Percentiles rank a stretch among this genome's conserved stretches.
phyloP scores from a whole-genome alignment of 2,888 invertebrate species.

The Thereva unica region DNA sequence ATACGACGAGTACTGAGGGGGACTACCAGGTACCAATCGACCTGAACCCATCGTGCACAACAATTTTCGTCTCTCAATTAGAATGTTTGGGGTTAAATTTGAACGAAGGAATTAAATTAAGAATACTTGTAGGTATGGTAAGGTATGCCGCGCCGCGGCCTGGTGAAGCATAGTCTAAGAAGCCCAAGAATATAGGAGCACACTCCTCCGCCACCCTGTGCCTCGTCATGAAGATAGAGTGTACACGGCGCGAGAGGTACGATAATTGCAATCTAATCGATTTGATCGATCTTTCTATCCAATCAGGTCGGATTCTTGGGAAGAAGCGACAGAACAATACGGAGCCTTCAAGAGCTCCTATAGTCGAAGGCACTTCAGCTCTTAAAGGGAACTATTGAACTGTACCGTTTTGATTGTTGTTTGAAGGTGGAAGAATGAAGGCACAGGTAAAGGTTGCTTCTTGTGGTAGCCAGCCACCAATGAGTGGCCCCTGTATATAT shows the following conservation, averaged over 20 bases:
- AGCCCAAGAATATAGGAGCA: background rate
- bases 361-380: background rate
- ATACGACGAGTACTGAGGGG: background rate
- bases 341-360: conserved; percentile 14
- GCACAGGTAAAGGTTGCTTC: conserved; percentile 6
- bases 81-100: conserved; percentile 20
- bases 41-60: conserved; percentile 15
- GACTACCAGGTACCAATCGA: background rate
- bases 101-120: conserved; percentile 1
- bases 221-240: background rate
- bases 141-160: too few species aligned
- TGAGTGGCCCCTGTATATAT: too few species aligned
- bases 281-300: conserved; percentile 24
- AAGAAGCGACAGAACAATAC: conserved; percentile 34
- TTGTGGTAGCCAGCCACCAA: background rate
- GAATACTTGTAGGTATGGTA: background rate
- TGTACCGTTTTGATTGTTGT: conserved; percentile 34
- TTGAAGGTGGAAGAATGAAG: conserved; percentile 23
- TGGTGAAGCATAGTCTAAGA: background rate
- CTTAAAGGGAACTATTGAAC: background rate
- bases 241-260: conserved; percentile 9
- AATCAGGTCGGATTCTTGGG: conserved; percentile 23
- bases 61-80: conserved; percentile 28
- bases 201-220: background rate
- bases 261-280: conserved; percentile 34